Conservation (phyloP, 1,140 invertebrate species). For the Hirudo medicinalis region DNA sequence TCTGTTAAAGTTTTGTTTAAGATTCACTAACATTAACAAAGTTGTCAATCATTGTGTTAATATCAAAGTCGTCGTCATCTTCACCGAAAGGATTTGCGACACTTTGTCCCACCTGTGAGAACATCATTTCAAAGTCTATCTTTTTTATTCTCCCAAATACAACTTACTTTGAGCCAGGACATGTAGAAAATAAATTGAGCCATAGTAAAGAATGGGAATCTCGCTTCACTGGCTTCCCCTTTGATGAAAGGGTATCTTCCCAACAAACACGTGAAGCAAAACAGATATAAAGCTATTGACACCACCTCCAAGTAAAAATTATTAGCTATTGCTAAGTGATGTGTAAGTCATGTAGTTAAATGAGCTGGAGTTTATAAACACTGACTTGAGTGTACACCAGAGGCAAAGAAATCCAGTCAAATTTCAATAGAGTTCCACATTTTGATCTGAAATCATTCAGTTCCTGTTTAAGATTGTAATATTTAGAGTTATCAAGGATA, state of each 20-base stretch:
- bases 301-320: constrained; percentile 53
- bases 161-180: constrained; percentile 70
- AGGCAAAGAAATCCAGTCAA: constrained; percentile 91
- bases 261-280: constrained; percentile 66
- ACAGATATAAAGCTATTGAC: constrained; percentile 76
- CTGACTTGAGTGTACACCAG: constrained; percentile 90
- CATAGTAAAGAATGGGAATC: constrained; percentile 72
- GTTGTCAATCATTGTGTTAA: constrained; percentile 40
- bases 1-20: too few relatives aligned
- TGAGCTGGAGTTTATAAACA: background rate
- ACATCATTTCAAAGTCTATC: too few relatives aligned
- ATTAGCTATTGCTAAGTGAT: background rate
- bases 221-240: constrained; percentile 52
- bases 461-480: constrained; percentile 36
- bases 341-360: background rate
- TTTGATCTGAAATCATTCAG: constrained; percentile 71
- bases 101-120: constrained; percentile 34
- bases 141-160: background rate
- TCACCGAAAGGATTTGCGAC: constrained; percentile 60
- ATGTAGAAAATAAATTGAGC: constrained; percentile 82
- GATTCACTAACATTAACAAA: constrained; percentile 32
- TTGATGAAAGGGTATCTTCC: constrained; percentile 63
- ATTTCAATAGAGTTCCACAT: constrained; percentile 63
- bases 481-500: background rate
- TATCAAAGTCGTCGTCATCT: constrained; percentile 83